These are phyloP conservation scores for Cossypha dichroa DNA, from an alignment of 2,797 vertebrate species.

Conservation along the genomic window DNA sequence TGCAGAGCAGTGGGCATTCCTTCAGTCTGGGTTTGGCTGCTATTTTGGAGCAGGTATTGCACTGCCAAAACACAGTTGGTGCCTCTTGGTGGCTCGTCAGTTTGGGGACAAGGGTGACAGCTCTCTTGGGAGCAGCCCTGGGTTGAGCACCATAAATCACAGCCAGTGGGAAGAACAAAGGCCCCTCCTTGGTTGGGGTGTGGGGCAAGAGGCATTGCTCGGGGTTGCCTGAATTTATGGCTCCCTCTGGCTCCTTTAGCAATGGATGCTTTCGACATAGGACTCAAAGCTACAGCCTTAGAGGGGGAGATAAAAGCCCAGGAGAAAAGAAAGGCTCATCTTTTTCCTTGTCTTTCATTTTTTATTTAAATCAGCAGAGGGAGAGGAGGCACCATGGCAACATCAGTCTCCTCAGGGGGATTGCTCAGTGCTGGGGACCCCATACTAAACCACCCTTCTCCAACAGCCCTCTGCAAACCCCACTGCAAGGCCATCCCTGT, in stretches of 20 bases:
- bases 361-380: neutral
- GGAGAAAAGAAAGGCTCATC: constrained; percentile 58
- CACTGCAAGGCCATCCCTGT: neutral
- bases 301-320: constrained; percentile 51
- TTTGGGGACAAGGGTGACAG: neutral
- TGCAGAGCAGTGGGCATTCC: neutral
- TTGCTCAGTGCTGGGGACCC: neutral
- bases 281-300: constrained; percentile 36
- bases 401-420: neutral
- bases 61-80: neutral
- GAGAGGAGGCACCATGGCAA: constrained; percentile 68
- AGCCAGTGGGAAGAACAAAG: constrained; percentile 32
- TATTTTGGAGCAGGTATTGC: neutral
- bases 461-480: neutral
- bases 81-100: neutral
- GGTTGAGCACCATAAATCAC: neutral
- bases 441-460: constrained; percentile 1
- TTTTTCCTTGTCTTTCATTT: neutral
- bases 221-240: constrained; percentile 32
- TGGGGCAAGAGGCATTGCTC: neutral
- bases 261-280: constrained; percentile 3
- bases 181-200: neutral
- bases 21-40: neutral
- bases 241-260: constrained; percentile 52
- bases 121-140: neutral